Evolutionary conservation across 1,140 invertebrate species (phyloP), one percentile per base, ranked within the genome.

Genomic region (Sycophaga agraensis): DNA sequence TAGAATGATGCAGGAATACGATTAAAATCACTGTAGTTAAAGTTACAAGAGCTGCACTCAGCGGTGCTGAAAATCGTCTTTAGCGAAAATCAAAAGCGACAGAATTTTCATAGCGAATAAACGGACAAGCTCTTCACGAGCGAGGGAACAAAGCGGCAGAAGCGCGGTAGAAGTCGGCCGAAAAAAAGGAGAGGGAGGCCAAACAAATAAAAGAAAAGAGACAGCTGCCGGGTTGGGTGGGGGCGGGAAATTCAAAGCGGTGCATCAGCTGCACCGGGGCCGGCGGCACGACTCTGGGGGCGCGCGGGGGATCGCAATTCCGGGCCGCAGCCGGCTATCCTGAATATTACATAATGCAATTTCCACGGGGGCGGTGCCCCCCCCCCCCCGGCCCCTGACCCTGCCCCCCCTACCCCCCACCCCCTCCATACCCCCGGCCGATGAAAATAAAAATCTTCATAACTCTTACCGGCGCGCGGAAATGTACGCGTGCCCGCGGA

Each of bases 281-380:
- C n/a, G n/a, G n/a, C n/a, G n/a, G n/a, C n/a, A n/a, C n/a, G n/a
- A n/a, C 37, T 4, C 9, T 11, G 17, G 40, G 16, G 34, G 35
- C 34, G 17, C 16, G n/a, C n/a, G n/a, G 63, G 62, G 60, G 65
- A 70, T 67, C 63, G 64, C 67, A 69, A 71, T 69, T 51, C 66
- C 65, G 43, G 11, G 14, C 14, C 16, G 11, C 17, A 14, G 31
- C 4, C 19, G 19, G 12, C 4, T 40, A 66, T 64, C 68, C 63
- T 77, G 71, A 76, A 78, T 78, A 77, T 76, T 75, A 72, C 70
- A 76, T 70, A 70, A 77, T 68, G 68, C 71, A 78, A 78, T 77
- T 76, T 76, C 67, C 68, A 75, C 66, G 54, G 62, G 68, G 66
- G 66, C 66, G 64, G 68, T 66, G 63, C 67, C 12, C 5, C 24